Evolutionary conservation across 2,888 invertebrate species (phyloP).

Genomic region (Zele albiditarsus): DNA sequence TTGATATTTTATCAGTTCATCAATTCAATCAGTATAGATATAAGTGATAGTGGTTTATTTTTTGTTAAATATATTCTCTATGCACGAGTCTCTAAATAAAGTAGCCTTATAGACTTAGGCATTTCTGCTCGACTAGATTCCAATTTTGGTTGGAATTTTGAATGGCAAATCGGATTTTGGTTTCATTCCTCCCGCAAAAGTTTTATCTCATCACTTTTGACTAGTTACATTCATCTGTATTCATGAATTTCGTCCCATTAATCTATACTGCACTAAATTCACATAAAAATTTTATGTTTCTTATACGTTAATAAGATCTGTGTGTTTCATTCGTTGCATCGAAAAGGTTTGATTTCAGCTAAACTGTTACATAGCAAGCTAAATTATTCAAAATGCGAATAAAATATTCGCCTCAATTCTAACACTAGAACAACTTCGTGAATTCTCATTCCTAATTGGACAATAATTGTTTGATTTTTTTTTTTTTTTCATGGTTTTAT

Average conservation of each 20-base stretch:
- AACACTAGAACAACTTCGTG: conserved; percentile 23
- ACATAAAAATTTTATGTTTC: conserved; percentile 23
- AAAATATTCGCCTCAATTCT: neutral
- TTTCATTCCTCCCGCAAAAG: neutral
- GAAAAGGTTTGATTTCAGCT: conserved; percentile 50
- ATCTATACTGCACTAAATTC: conserved; percentile 3
- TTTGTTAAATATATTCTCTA: neutral
- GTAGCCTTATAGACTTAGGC: conserved; percentile 4
- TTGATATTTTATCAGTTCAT: neutral
- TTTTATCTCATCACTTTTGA: neutral
- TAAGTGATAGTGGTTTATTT: neutral
- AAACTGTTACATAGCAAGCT: conserved; percentile 9
- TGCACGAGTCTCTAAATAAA: neutral
- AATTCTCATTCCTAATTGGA: neutral
- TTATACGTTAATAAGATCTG: conserved; percentile 30
- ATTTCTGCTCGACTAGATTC: conserved; percentile 50
- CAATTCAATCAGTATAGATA: neutral
- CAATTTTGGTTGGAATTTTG: conserved; percentile 37
- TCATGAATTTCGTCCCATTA: conserved; percentile 24
- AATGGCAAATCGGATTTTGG: conserved; percentile 12
- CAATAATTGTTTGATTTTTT: conserved; percentile 1
- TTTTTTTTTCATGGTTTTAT: conserved; percentile 15
- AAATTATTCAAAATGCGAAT: conserved; percentile 13
- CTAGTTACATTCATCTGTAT: conserved; percentile 23
- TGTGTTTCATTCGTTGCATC: conserved; percentile 61